Conservation (phyloP, 2,797 vertebrate species). For the Scolopax bukidnonensis region DNA sequence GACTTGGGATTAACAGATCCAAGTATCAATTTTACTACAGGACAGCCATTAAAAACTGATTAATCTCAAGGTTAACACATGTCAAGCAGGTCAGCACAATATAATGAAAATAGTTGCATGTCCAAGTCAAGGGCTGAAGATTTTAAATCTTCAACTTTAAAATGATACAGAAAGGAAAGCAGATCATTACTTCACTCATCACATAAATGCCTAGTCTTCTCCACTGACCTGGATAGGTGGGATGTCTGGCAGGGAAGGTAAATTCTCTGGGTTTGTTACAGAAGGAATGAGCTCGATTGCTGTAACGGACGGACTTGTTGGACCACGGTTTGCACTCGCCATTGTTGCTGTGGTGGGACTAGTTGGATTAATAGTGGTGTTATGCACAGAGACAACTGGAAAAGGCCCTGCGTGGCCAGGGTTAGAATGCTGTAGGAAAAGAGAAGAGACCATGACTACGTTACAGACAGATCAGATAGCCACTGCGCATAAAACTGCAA, state of each 20-base stretch:
- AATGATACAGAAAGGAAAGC: background rate
- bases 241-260: conserved; percentile 97
- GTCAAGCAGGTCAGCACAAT: background rate
- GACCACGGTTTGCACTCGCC: conserved; percentile 92
- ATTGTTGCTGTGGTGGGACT: conserved; percentile 96
- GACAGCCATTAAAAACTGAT: background rate
- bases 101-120: fast-evolving
- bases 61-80: background rate
- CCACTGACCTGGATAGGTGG: conserved; percentile 94
- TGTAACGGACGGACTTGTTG: conserved; percentile 91
- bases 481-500: background rate
- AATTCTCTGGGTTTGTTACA: conserved; percentile 97
- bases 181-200: background rate
- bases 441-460: background rate
- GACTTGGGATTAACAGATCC: background rate
- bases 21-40: background rate
- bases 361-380: conserved; percentile 91
- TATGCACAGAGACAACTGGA: conserved; percentile 95
- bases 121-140: background rate
- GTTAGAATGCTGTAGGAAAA: conserved; percentile 91
- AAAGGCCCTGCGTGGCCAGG: conserved; percentile 97
- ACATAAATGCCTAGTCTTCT: background rate
- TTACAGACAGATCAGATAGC: background rate
- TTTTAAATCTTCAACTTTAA: background rate
- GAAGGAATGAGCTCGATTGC: conserved; percentile 98